Base-by-base conservation (phyloP, 2,797 vertebrate species). In the Chaetodon trifasciatus region DNA sequence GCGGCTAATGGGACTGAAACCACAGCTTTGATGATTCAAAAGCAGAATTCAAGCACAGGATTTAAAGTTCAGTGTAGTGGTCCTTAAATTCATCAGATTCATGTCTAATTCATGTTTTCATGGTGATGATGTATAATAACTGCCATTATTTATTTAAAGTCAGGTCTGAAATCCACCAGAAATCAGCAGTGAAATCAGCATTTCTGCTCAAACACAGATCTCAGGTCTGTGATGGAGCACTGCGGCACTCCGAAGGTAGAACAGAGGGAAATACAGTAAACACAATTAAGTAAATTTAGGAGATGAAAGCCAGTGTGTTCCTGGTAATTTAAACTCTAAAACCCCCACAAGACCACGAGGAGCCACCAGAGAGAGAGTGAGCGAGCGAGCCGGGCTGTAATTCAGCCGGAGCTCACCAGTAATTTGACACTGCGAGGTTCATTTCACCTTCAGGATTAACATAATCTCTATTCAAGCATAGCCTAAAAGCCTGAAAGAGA, bases 361-460 rank as follows among this genome's bases (percentile, higher is more conserved):
- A 70, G 32, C 7, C 71, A n/a, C 24, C 3, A 1, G 32, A 56
- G 63, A 57, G 72, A 60, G 53, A 15, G 39, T n/a, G 64, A 44
- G 23, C 50, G 53, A 62, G 57, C 0, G 72, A 81, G 72, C 16
- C 0, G 0, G 32, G 56, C 46, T 39, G 28, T 70, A 64, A 62
- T 72, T 91, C 77, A 74, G 39, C 73, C 3, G 17, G 35, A 76
- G 73, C 73, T 63, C 60, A 35, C 21, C 80, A 37, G 78, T 86
- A 89, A 87, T 90, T 78, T 88, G 82, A 91, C 85, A 69, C 90
- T 11, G 64, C 37, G 5, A 84, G 84, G 68, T 77, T 86, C 79
- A 79, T 84, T 91, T 88, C 88, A 88, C 89, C 86, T 88, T 85
- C 84, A 83, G 88, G 86, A 90, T 91, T 87, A 88, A 68, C 53